Percentiles rank a stretch among this genome's conserved stretches.
Evolutionary conservation across 2,113 vertebrate genomes (phyloP).

Genomic region (Alosa alosa): DNA sequence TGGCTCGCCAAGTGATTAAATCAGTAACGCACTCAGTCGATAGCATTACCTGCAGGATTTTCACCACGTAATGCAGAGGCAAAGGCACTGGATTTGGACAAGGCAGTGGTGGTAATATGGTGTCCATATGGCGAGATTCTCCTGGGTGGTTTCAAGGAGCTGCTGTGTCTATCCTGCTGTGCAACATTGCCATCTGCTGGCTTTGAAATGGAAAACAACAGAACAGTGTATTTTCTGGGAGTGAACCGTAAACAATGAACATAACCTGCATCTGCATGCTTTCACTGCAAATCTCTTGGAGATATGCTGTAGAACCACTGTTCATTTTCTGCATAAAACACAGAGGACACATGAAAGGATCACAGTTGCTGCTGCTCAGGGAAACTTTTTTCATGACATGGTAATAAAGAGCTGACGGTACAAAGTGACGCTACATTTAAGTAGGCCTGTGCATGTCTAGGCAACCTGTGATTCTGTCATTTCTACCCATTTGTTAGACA

Average conservation of each 20-base stretch:
- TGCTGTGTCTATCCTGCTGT: slow-evolving; percentile 18
- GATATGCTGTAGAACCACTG: neutral
- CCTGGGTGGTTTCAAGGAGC: neutral
- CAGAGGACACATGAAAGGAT: neutral
- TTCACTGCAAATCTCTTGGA: neutral
- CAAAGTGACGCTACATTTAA: neutral
- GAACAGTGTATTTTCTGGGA: neutral
- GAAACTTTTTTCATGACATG: neutral
- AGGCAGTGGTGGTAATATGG: slow-evolving; percentile 10
- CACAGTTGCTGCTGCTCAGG: neutral
- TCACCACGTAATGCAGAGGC: neutral
- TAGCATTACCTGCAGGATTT: neutral
- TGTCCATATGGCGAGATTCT: neutral
- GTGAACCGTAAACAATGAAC: neutral
- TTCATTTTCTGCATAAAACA: neutral
- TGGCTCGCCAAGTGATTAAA: neutral
- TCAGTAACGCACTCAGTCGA: neutral
- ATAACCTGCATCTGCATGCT: neutral
- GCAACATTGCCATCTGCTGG: slow-evolving; percentile 45
- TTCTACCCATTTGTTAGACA: neutral
- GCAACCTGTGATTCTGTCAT: neutral
- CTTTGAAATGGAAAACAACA: neutral
- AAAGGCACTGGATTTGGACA: slow-evolving; percentile 15
- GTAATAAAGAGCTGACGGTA: neutral
- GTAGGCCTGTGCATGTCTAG: neutral